phyloP scores from a whole-genome alignment of 2,113 vertebrate genomes.

The Hymenochirus boettgeri region DNA sequence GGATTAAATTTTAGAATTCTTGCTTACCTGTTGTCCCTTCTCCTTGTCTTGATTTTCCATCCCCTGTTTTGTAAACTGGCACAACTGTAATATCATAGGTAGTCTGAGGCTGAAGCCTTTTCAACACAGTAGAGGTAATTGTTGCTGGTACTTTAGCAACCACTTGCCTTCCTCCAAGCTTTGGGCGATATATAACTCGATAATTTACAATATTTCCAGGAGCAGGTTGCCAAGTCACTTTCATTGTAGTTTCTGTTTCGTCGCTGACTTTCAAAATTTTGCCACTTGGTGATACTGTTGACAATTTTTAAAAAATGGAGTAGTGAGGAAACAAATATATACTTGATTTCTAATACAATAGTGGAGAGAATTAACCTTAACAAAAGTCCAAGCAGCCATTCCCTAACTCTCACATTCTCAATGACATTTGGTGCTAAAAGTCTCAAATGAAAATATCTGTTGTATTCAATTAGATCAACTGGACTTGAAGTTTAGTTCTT shows the following conservation, averaged over 20 bases:
- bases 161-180: constrained; percentile 67
- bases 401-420: too few species aligned
- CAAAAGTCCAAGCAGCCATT: too few species aligned
- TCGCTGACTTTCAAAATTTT: constrained; percentile 73
- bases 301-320: too few species aligned
- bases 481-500: too few species aligned
- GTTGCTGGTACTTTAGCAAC: constrained; percentile 66
- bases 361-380: too few species aligned
- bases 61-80: constrained; percentile 82
- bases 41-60: constrained; percentile 91
- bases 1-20: too few species aligned
- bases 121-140: constrained; percentile 69
- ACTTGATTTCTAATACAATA: too few species aligned
- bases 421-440: too few species aligned
- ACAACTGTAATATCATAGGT: constrained; percentile 78
- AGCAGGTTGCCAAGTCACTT: constrained; percentile 74
- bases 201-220: constrained; percentile 81
- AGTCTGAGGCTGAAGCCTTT: constrained; percentile 75
- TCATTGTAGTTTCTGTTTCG: constrained; percentile 83
- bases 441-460: too few species aligned
- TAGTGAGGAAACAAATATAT: constrained; percentile 47
- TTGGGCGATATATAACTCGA: constrained; percentile 74
- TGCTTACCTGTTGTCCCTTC: constrained; percentile 92
- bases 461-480: too few species aligned
- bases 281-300: constrained; percentile 68